Evolutionary conservation across 2,113 vertebrate species (phyloP).

Genomic region (Tautogolabrus adspersus): DNA sequence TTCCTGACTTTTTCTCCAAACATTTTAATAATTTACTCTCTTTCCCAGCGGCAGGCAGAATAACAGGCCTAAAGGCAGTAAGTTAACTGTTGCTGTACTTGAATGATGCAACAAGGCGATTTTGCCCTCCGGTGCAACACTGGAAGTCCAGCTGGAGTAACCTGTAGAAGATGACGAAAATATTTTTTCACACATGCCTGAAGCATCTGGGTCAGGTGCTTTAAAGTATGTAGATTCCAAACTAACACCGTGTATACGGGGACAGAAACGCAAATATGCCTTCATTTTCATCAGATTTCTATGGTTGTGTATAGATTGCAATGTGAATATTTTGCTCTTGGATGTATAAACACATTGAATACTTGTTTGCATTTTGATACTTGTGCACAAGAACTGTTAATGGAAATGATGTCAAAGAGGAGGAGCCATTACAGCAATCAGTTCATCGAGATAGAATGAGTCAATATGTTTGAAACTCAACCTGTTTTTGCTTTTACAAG

Average conservation of each 20-base stretch:
- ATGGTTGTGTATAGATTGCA: background rate
- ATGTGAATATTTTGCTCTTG: no score
- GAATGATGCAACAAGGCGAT: conserved; percentile 55
- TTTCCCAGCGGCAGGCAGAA: conserved; percentile 16
- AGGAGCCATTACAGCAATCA: no score
- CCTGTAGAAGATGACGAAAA: conserved; percentile 12
- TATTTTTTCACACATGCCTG: conserved; percentile 5
- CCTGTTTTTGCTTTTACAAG: no score
- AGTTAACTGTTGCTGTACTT: conserved; percentile 43
- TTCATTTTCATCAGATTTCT: background rate
- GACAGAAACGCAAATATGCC: no score
- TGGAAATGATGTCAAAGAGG: no score
- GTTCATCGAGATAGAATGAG: no score
- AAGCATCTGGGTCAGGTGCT: background rate
- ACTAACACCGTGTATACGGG: no score
- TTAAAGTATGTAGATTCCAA: background rate
- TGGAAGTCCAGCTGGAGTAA: conserved; percentile 28
- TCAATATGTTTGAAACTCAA: no score
- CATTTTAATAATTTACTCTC: conserved; percentile 59
- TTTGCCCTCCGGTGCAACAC: conserved; percentile 28
- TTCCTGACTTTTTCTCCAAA: conserved; percentile 34
- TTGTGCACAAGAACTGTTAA: no score
- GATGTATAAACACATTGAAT: no score
- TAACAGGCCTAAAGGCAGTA: conserved; percentile 32
- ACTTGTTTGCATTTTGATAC: no score